Base-by-base conservation (phyloP, 2,797 vertebrate genomes). In the Lateolabrax maculatus region DNA sequence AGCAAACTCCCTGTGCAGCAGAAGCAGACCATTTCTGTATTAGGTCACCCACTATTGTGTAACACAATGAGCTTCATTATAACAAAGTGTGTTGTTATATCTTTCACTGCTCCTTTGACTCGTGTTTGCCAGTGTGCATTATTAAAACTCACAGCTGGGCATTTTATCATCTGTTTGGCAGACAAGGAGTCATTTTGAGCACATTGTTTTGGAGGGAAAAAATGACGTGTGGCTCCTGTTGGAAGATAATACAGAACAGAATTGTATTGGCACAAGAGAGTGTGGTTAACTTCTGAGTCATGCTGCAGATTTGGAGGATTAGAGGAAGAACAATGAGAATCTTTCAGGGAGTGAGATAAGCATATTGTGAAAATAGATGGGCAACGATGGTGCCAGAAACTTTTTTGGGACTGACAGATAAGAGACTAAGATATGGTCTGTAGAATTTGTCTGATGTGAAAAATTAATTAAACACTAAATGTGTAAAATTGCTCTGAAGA, bases 291-390 rank as follows among this genome's bases (percentile, higher is more conserved):
- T 93, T 94, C 93, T 91, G 76, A 94, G 90, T 94, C 94, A 92
- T 88, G 88, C 90, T 90, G 92, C 89, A 92, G 93, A 95, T 95
- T 94, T 90, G 82, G 71, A 80, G 90, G 93, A 95, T 95, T 94
- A 94, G 85, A 16, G 3, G 63, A 67, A 64, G 87, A 94, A 95
- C 94, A 95, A 95, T 94, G 84, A 87, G 70, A 91, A 81, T 92
- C 90, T 93, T 95, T 95, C 89, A 93, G 86, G 83, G 85, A 84
- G 79, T 71, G 64, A 92, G 93, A 94, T 92, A 91, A 94, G 90
- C 92, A 93, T 93, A 94, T 93, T 94, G 92, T 92, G 91, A 89
- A 89, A 88, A 90, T 89, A 91, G 87, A 92, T 87, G 90, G 77
- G 71, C 78, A 84, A 61, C 1, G 36, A 76, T 61, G 71, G 71